phyloP scores from a whole-genome alignment of 2,113 vertebrate genomes.

The Cavia aperea region DNA sequence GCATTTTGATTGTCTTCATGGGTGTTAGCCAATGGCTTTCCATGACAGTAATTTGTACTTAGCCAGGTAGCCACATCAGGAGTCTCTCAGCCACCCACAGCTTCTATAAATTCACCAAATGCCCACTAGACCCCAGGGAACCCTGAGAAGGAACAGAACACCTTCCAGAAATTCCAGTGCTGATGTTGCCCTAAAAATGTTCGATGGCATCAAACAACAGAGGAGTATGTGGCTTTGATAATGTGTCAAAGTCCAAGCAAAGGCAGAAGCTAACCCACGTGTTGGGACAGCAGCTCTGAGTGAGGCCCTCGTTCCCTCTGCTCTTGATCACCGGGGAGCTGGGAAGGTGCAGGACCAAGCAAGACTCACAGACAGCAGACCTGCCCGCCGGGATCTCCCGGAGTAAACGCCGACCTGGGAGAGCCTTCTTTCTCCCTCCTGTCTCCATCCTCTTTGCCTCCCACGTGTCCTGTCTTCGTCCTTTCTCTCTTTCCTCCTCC shows the following conservation, averaged over 20 bases:
- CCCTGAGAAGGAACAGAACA: neutral
- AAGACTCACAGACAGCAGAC: neutral
- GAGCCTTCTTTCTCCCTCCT: too few relatives aligned
- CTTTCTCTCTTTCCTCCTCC: neutral
- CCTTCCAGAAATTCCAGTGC: neutral
- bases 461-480: neutral
- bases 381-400: neutral
- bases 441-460: rapidly evolving
- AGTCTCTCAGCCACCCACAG: neutral
- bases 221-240: neutral
- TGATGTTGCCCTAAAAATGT: neutral
- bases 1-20: conserved; percentile 66
- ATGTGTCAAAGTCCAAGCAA: neutral
- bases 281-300: neutral
- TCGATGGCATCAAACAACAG: neutral
- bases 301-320: neutral
- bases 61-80: neutral
- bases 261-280: neutral
- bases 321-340: neutral
- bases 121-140: neutral
- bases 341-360: neutral
- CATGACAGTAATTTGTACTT: conserved; percentile 40
- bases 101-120: conserved; percentile 16
- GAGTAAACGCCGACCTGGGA: rapidly evolving
- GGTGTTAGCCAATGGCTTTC: conserved; percentile 58